phyloP scores from a whole-genome alignment of 2,113 vertebrate genomes.

The Centrocercus urophasianus region DNA sequence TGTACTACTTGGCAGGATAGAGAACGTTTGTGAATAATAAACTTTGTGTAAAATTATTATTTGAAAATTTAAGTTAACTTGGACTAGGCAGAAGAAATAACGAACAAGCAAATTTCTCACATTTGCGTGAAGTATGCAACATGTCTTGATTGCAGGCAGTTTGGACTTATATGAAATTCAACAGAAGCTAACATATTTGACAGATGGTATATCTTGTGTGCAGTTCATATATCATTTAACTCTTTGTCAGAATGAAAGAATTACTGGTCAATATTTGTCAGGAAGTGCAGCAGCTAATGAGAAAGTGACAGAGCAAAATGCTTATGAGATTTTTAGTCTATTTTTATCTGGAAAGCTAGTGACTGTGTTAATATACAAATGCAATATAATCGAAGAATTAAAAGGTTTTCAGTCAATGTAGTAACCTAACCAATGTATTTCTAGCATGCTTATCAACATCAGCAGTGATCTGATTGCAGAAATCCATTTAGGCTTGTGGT shows the following conservation, averaged over 20 bases:
- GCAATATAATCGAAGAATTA: not conserved
- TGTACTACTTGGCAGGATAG: not conserved
- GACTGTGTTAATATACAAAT: not conserved
- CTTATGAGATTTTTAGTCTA: not conserved
- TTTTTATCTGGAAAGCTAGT: slow-evolving; percentile 27
- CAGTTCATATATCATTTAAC: slow-evolving; percentile 67
- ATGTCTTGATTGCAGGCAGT: not conserved
- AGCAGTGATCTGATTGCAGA: not conserved
- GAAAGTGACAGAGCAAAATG: slow-evolving; percentile 46
- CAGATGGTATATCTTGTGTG: not conserved
- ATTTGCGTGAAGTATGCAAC: not conserved
- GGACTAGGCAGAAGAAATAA: not conserved
- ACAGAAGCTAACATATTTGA: not conserved
- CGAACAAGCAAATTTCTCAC: not conserved
- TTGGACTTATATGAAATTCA: slow-evolving; percentile 5
- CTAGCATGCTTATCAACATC: not conserved
- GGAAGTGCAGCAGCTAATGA: slow-evolving; percentile 53
- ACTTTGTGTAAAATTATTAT: not conserved
- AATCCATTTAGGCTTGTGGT: not conserved
- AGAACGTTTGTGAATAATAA: not conserved
- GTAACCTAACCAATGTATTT: not conserved
- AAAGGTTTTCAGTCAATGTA: not conserved
- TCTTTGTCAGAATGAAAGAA: slow-evolving; percentile 40
- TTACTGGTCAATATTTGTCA: slow-evolving; percentile 65
- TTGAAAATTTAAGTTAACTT: not conserved